These are phyloP conservation scores for Carpatolechia fugitivella DNA, from an alignment of 2,888 invertebrate species.

Conservation along the genomic window DNA sequence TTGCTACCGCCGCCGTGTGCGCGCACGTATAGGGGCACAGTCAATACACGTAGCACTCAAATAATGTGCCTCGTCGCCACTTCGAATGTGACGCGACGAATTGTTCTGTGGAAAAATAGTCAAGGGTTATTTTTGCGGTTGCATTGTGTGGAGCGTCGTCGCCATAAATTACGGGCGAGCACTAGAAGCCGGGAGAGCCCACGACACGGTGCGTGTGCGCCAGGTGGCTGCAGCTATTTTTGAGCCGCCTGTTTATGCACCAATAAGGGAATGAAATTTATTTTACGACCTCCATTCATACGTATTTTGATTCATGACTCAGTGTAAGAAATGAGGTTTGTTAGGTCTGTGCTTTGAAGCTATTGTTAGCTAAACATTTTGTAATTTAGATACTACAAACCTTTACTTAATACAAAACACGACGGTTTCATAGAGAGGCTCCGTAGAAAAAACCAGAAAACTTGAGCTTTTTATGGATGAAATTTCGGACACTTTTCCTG, in stretches of 20 bases:
- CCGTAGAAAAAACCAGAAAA: too few relatives aligned
- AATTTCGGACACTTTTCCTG: too few relatives aligned
- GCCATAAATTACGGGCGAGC: slow-evolving; percentile 66
- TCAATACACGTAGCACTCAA: slow-evolving; percentile 27
- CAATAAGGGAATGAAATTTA: slow-evolving; percentile 63
- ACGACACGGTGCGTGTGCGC: slow-evolving; percentile 24
- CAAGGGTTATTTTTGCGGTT: slow-evolving; percentile 74
- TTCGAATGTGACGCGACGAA: slow-evolving; percentile 50
- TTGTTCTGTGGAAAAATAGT: slow-evolving; percentile 60
- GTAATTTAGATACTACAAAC: background rate
- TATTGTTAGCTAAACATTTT: slow-evolving; percentile 8
- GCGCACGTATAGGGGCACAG: slow-evolving; percentile 35
- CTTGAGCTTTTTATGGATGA: too few relatives aligned
- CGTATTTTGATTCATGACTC: slow-evolving; percentile 55
- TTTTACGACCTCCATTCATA: slow-evolving; percentile 66
- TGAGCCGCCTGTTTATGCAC: slow-evolving; percentile 61
- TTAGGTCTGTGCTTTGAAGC: background rate
- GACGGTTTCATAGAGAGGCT: too few relatives aligned
- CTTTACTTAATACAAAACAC: too few relatives aligned
- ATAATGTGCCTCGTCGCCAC: slow-evolving; percentile 30
- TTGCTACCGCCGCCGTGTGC: slow-evolving; percentile 27
- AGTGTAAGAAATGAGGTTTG: slow-evolving; percentile 28
- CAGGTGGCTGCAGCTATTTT: slow-evolving; percentile 73
- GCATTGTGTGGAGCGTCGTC: slow-evolving; percentile 58
- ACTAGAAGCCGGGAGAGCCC: slow-evolving; percentile 54